Conservation (phyloP, 2,888 invertebrate species). For the Acanthosoma haemorrhoidale region DNA sequence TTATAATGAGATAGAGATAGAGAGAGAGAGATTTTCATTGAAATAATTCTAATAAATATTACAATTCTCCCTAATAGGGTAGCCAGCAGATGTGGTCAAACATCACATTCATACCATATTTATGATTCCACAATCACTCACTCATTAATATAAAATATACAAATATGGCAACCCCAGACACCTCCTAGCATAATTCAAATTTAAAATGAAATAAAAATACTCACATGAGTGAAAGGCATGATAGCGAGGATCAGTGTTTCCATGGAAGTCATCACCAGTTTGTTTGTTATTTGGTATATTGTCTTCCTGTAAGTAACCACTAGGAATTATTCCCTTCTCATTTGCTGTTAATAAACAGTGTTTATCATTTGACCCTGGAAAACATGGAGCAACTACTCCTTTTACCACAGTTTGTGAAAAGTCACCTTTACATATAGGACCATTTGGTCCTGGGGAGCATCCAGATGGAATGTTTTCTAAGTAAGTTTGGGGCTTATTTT, state of each 20-base stretch:
- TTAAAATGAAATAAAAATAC: slow-evolving; percentile 34
- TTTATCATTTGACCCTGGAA: slow-evolving; percentile 46
- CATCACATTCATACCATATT: too few relatives aligned
- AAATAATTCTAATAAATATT: too few relatives aligned
- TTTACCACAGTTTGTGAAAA: background rate
- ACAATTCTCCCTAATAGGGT: too few relatives aligned
- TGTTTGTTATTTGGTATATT: background rate
- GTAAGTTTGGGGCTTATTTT: background rate
- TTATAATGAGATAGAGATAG: too few relatives aligned
- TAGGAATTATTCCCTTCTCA: background rate
- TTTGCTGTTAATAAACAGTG: slow-evolving; percentile 44
- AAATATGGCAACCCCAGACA: too few relatives aligned
- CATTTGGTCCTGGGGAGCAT: slow-evolving; percentile 41
- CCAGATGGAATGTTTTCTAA: slow-evolving; percentile 34
- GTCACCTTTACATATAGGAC: slow-evolving; percentile 39
- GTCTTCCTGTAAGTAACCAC: background rate
- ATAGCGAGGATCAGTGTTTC: slow-evolving; percentile 43
- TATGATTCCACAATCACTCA: too few relatives aligned
- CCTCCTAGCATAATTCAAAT: background rate
- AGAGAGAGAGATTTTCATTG: too few relatives aligned
- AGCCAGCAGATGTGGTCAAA: too few relatives aligned
- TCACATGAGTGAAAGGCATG: slow-evolving; percentile 46
- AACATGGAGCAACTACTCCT: slow-evolving; percentile 43
- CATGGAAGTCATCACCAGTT: slow-evolving; percentile 42
- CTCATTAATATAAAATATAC: too few relatives aligned